Percentiles rank a stretch among this genome's conserved stretches.
Evolutionary conservation across 2,888 invertebrate genomes (phyloP).

Genomic region (Aethes cnicana): DNA sequence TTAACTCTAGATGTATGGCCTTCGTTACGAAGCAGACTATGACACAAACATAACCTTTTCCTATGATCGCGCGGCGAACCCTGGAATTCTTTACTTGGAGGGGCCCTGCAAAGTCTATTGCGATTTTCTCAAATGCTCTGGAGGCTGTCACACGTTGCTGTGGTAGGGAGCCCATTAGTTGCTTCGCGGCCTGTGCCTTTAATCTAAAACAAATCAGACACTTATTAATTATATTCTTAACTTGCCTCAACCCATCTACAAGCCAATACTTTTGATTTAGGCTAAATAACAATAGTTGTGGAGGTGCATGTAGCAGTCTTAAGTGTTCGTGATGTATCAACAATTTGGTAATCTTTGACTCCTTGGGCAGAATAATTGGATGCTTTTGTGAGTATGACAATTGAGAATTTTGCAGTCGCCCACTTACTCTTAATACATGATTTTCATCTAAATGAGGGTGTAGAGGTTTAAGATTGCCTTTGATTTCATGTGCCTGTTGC

Average conservation of each 20-base stretch:
- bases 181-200: slow-evolving; percentile 20
- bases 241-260: neutral
- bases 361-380: neutral
- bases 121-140: slow-evolving; percentile 12
- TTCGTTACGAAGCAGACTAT: slow-evolving; percentile 28
- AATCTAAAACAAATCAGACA: slow-evolving; percentile 21
- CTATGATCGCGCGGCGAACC: neutral
- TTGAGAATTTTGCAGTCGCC: neutral
- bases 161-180: slow-evolving; percentile 30
- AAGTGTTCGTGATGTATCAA: slow-evolving; percentile 7
- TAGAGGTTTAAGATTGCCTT: slow-evolving; percentile 26
- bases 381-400: neutral
- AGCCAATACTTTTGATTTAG: slow-evolving; percentile 26
- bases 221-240: slow-evolving; percentile 22
- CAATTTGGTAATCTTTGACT: neutral
- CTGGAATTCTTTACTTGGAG: neutral
- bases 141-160: slow-evolving; percentile 12
- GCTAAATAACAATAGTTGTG: neutral
- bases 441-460: neutral
- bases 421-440: neutral
- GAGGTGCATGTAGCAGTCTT: slow-evolving; percentile 1
- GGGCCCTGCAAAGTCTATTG: neutral
- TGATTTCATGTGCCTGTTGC: neutral
- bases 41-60: slow-evolving; percentile 20
- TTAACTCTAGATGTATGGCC: slow-evolving; percentile 29